Conservation (phyloP, 2,113 vertebrate genomes). For the Ophthalmotilapia sp. region DNA sequence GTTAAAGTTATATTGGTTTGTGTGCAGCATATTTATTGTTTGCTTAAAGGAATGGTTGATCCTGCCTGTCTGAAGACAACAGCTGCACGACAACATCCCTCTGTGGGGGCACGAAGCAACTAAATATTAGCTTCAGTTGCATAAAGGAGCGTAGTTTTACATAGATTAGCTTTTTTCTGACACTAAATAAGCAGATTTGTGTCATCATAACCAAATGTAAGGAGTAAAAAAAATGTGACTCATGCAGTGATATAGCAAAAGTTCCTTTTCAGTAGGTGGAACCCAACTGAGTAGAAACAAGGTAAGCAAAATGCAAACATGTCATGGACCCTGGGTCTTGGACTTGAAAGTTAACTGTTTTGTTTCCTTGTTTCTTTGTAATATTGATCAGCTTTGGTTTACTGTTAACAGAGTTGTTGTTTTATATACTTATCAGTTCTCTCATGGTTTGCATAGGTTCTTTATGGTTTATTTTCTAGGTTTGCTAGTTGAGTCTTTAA, state of each 20-base stretch:
- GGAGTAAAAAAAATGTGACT: neutral
- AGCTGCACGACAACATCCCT: neutral
- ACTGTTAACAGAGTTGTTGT: neutral
- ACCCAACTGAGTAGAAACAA: neutral
- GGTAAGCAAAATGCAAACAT: neutral
- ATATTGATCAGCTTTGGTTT: neutral
- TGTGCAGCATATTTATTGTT: neutral
- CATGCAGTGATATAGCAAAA: neutral
- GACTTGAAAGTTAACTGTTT: neutral
- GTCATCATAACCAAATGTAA: neutral
- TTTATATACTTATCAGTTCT: neutral
- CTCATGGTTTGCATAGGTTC: neutral
- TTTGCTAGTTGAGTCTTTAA: neutral
- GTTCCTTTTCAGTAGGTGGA: neutral
- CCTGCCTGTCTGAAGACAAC: neutral
- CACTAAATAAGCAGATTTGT: neutral
- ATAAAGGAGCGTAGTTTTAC: neutral
- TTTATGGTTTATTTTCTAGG: neutral
- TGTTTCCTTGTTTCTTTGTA: neutral
- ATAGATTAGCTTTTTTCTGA: neutral
- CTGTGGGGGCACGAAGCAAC: neutral
- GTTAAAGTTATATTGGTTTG: neutral
- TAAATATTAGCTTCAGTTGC: neutral
- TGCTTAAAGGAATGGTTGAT: neutral
- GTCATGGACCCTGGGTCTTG: neutral